Evolutionary conservation across 2,888 invertebrate genomes (phyloP).

Genomic region (Magallana nippona): DNA sequence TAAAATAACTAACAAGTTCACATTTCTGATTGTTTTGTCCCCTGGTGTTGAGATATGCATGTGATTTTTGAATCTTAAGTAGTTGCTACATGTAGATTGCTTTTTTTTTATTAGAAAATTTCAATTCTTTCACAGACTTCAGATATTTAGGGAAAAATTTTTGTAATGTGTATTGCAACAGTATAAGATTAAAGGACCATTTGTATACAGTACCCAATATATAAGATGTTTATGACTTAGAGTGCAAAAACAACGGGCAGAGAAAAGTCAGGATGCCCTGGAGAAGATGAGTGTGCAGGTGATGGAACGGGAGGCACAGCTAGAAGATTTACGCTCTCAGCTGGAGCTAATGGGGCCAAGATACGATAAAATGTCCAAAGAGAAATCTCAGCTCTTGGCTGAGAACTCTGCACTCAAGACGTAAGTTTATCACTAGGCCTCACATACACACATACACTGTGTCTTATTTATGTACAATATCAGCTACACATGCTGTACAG

Average conservation of each 20-base stretch:
- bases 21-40: neutral
- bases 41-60: conserved; percentile 17
- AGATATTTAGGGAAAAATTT: too few species aligned
- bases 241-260: conserved; percentile 78
- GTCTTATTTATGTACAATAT: neutral
- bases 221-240: conserved; percentile 58
- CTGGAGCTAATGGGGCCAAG: conserved; percentile 66
- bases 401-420: conserved; percentile 72
- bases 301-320: conserved; percentile 71
- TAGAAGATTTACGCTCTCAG: conserved; percentile 71
- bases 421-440: conserved; percentile 65
- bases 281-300: conserved; percentile 72
- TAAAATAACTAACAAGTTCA: conserved; percentile 16
- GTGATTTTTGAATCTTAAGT: conserved; percentile 2
- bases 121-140: too few species aligned
- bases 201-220: conserved; percentile 7
- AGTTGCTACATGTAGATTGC: conserved; percentile 10
- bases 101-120: too few species aligned
- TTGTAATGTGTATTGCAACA: too few species aligned
- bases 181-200: too few species aligned
- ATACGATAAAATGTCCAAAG: conserved; percentile 71
- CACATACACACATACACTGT: neutral
- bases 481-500: neutral
- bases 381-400: conserved; percentile 67
- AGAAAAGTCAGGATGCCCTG: conserved; percentile 73